Percentiles rank a stretch among this genome's conserved stretches.
These are phyloP conservation scores for Crenichthys baileyi DNA, from an alignment of 2,797 vertebrate genomes.

Conservation along the genomic window DNA sequence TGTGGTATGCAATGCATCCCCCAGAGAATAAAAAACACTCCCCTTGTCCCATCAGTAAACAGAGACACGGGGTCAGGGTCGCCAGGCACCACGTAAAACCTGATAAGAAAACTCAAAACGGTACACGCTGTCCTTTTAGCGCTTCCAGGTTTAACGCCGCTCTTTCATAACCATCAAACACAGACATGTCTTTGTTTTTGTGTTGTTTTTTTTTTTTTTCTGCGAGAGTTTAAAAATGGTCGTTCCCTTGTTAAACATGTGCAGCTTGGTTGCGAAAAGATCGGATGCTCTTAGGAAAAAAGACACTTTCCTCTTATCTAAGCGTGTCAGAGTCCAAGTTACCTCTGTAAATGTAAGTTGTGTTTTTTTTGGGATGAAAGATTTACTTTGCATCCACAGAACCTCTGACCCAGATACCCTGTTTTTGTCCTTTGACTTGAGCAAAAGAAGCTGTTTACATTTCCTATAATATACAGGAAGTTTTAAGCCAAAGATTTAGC, in stretches of 20 bases:
- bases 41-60: slow-evolving; percentile 45
- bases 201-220: neutral
- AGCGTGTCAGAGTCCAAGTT: slow-evolving; percentile 39
- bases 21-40: slow-evolving; percentile 26
- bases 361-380: slow-evolving; percentile 31
- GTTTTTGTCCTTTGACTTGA: slow-evolving; percentile 28
- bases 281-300: slow-evolving; percentile 1
- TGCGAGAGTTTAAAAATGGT: neutral
- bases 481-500: slow-evolving; percentile 12
- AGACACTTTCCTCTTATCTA: slow-evolving; percentile 32
- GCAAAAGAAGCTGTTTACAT: slow-evolving; percentile 53
- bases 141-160: slow-evolving; percentile 8
- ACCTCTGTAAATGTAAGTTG: slow-evolving; percentile 29
- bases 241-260: neutral
- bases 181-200: neutral
- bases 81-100: slow-evolving; percentile 11
- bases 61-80: slow-evolving; percentile 45
- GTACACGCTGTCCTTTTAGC: slow-evolving; percentile 41
- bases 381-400: slow-evolving; percentile 56
- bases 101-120: slow-evolving; percentile 57
- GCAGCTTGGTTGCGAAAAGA: slow-evolving; percentile 2
- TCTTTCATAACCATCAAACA: neutral
- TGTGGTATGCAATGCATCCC: slow-evolving; percentile 48
- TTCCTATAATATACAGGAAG: slow-evolving; percentile 32
- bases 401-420: slow-evolving; percentile 62